Evolutionary conservation across 2,797 vertebrate genomes (phyloP).

Genomic region (Muscicapa comitata): DNA sequence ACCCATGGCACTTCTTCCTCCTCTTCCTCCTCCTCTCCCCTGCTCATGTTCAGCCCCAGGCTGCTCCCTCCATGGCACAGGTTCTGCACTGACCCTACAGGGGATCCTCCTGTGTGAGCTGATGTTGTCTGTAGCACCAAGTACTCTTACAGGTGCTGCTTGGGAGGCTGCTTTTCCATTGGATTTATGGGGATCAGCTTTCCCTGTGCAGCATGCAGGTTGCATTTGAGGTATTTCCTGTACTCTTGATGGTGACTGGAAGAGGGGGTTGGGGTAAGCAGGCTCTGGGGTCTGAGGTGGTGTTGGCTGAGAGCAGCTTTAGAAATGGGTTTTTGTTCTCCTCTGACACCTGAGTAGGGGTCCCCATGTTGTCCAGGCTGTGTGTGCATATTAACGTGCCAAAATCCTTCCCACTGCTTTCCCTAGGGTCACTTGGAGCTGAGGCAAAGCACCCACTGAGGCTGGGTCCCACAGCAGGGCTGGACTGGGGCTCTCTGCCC

Average conservation of each 20-base stretch:
- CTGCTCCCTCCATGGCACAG: not conserved
- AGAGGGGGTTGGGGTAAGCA: not conserved
- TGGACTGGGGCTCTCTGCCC: not conserved
- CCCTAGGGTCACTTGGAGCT: not conserved
- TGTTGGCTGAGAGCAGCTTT: not conserved
- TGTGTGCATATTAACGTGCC: not conserved
- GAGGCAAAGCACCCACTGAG: not conserved
- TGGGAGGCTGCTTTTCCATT: not conserved
- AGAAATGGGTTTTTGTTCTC: not conserved
- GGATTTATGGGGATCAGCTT: not conserved
- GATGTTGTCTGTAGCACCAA: not conserved
- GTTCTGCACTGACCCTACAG: not conserved
- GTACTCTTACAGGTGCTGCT: not conserved
- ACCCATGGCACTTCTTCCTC: not conserved
- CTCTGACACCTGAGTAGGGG: not conserved
- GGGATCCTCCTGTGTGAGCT: not conserved
- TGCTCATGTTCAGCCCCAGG: not conserved
- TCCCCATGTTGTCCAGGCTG: not conserved
- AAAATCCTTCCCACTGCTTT: rapidly evolving
- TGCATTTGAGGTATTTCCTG: not conserved
- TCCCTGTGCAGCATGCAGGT: not conserved
- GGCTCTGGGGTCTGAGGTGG: not conserved
- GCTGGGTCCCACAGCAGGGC: not conserved
- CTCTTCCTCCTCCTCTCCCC: not conserved
- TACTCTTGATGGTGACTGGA: not conserved